Evolutionary conservation across 1,140 invertebrate species (phyloP).

Genomic region (Hetaerina americana): DNA sequence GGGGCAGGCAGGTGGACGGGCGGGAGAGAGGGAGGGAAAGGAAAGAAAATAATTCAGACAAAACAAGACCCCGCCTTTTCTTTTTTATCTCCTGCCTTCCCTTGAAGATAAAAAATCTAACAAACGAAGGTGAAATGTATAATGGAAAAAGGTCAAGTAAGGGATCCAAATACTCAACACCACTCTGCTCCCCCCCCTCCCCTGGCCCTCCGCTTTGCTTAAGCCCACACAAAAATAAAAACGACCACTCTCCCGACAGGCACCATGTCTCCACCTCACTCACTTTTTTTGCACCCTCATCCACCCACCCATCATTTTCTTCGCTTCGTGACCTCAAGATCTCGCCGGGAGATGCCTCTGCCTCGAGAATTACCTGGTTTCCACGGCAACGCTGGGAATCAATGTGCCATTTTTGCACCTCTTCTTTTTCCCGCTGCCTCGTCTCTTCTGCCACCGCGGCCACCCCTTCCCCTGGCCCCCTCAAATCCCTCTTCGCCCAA

Average conservation of each 20-base stretch:
- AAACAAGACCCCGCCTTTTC: not conserved
- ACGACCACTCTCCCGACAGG: too few species aligned
- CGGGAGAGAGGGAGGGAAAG: not conserved
- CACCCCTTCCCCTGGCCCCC: too few species aligned
- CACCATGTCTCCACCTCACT: not conserved
- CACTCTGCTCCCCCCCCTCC: too few species aligned
- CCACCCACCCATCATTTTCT: not conserved
- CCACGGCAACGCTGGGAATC: not conserved
- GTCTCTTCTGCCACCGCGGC: not conserved
- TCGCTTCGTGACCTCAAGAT: not conserved
- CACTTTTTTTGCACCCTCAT: not conserved
- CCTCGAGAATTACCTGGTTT: not conserved
- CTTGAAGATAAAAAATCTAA: not conserved
- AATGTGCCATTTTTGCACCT: not conserved
- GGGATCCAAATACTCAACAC: not conserved
- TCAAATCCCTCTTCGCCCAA: too few species aligned
- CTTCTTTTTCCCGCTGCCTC: not conserved
- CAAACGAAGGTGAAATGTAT: not conserved
- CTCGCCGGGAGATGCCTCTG: not conserved
- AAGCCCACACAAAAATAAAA: too few species aligned
- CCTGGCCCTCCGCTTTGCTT: too few species aligned
- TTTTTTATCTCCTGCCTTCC: not conserved
- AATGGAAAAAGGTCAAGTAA: not conserved
- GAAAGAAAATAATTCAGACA: not conserved
- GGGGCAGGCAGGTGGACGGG: too few species aligned